Base-by-base conservation (phyloP, 1,140 invertebrate genomes). In the Leptonema lineaticorne region DNA sequence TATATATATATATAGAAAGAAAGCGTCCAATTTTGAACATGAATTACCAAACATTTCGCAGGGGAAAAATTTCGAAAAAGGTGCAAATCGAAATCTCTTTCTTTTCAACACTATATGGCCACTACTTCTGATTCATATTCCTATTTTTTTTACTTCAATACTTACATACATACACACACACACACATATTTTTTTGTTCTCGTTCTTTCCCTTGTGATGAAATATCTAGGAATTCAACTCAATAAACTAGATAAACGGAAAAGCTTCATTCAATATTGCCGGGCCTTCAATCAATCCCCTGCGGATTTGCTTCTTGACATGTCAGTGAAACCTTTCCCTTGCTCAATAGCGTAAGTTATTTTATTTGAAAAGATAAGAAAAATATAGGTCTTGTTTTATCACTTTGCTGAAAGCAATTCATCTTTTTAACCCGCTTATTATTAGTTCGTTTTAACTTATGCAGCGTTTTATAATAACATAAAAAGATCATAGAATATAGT, bases 401-500 rank as follows among this genome's bases (percentile, higher is more conserved):
- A n/a, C n/a, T n/a, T n/a, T n/a, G n/a, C n/a, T n/a, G n/a, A n/a
- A n/a, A n/a, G n/a, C n/a, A n/a, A n/a, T n/a, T n/a, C n/a, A n/a
- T n/a, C n/a, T n/a, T n/a, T n/a, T n/a, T n/a, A n/a, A 30, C 48
- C 16, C 16, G 16, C 30, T n/a, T 57, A 20, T 4, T 6, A 66
- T 29, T 33, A 63, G 27, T 56, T 63, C 67, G 58, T 68, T 58
- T 68, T 68, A 59, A 58, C 58, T 45, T 14, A 4, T 45, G 37
- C 37, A 45, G 37, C 16, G 4, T n/a, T n/a, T n/a, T n/a, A n/a
- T n/a, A n/a, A n/a, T n/a, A n/a, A n/a, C n/a, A n/a, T n/a, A n/a
- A n/a, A n/a, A n/a, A n/a, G n/a, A n/a, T n/a, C n/a, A n/a, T n/a
- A n/a, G n/a, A n/a, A n/a, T n/a, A n/a, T n/a, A n/a, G n/a, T n/a